Conservation (phyloP, 2,888 invertebrate genomes). For the Acanthopleura granulata region DNA sequence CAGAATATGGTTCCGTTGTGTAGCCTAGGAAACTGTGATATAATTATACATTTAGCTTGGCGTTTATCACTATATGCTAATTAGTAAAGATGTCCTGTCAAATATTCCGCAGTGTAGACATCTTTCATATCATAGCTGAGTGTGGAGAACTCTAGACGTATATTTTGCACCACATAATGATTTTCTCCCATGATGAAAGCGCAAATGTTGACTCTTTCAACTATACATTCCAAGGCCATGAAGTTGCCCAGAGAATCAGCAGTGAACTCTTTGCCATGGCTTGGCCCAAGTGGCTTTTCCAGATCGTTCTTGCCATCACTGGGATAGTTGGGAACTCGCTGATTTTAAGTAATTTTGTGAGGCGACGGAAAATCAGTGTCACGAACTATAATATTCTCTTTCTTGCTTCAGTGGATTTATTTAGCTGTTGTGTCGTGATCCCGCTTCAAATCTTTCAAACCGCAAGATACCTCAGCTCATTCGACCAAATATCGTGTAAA, state of each 20-base stretch:
- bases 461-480: background rate
- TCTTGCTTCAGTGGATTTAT: background rate
- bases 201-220: too few species aligned
- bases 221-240: too few species aligned
- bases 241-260: background rate
- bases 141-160: too few species aligned
- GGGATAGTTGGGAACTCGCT: background rate
- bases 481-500: background rate
- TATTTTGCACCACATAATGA: too few species aligned
- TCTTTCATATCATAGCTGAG: too few species aligned
- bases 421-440: background rate
- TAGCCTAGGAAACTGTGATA: too few species aligned
- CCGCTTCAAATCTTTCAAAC: background rate
- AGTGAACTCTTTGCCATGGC: background rate
- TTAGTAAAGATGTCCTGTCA: too few species aligned
- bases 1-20: too few species aligned
- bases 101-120: too few species aligned
- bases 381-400: background rate
- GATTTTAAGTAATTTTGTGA: background rate
- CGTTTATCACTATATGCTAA: too few species aligned
- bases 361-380: background rate
- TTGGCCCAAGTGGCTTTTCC: background rate
- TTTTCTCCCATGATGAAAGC: too few species aligned
- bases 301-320: background rate
- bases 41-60: too few species aligned